Evolutionary conservation across 1,140 invertebrate species (phyloP), one percentile per base, ranked within the genome.

Genomic region (Leptonema lineaticorne): DNA sequence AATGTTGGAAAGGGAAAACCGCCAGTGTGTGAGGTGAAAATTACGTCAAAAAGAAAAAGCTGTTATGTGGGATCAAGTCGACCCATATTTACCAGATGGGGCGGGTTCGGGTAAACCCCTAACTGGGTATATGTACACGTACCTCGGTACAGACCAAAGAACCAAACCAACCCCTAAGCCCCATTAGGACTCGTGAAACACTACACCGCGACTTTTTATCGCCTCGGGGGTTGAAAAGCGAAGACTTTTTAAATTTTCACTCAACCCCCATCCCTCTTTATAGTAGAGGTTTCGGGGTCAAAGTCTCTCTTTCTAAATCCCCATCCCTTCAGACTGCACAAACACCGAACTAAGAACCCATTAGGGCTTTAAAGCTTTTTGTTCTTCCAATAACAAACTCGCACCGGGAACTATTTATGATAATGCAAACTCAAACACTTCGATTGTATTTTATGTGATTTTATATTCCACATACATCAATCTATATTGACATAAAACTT

Each of bases 31-130:
- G 18, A 5, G 27, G 57, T 59, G 57, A 59, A 59, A 59, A 59
- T 59, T 59, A 59, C 57, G 57, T 37, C 57, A 37, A 37, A 59
- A 59, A 59, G 18, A 59, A 59, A 59, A 59, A 59, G 57, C 57
- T 59, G 57, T 59, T 59, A 59, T 59, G 57, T 33, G 57, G 57
- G 57, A 59, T 59, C 57, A 59, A 22, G 30, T 37, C 57, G 57
- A 37, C 57, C 57, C 57, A 59, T 59, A 59, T 59, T 59, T 59
- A 59, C 57, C 57, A 30, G 28, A 59, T 28, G 28, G 57, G 57
- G 28, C 20, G 24, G 53, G 53, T 48, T 14, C 6, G 6, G 14
- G 48, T 7, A 28, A 9, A 18, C 16, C 9, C 50, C 18, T 8
- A 22, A 7, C 11, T 16, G 4, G 18, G 46, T 22, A 22, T 11